phyloP scores from a whole-genome alignment of 2,888 invertebrate genomes.

The Hirudinaria manillensis region DNA sequence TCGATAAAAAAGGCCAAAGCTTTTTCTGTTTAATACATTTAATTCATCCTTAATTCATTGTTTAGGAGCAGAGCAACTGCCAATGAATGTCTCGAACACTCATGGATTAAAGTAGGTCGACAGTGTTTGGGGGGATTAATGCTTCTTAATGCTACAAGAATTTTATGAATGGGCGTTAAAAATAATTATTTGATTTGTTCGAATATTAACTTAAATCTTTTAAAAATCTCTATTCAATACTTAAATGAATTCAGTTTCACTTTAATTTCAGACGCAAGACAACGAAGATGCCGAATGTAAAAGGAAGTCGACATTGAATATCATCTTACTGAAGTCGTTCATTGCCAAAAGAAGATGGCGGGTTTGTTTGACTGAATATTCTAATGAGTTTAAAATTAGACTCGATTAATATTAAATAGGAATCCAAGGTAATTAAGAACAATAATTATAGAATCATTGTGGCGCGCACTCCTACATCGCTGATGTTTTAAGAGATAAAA shows the following conservation, averaged over 20 bases:
- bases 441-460: too few species aligned
- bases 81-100: constrained; percentile 62
- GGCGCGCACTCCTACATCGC: too few species aligned
- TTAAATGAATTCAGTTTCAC: background rate
- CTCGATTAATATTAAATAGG: too few species aligned
- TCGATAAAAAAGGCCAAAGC: background rate
- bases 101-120: constrained; percentile 60
- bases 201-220: background rate
- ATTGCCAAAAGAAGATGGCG: constrained; percentile 57
- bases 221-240: background rate
- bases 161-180: background rate
- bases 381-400: too few species aligned
- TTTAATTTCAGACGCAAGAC: constrained; percentile 45
- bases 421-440: too few species aligned
- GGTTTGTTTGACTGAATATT: constrained; percentile 44
- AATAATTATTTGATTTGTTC: background rate
- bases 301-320: constrained; percentile 54
- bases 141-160: too few species aligned
- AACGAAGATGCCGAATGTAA: constrained; percentile 47
- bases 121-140: too few species aligned
- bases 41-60: background rate
- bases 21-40: too few species aligned
- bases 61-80: constrained; percentile 60
- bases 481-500: too few species aligned
- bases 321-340: constrained; percentile 56